Conservation (phyloP, 64 coral and sea anemone species). For the Dendrophyllia cribrosa region DNA sequence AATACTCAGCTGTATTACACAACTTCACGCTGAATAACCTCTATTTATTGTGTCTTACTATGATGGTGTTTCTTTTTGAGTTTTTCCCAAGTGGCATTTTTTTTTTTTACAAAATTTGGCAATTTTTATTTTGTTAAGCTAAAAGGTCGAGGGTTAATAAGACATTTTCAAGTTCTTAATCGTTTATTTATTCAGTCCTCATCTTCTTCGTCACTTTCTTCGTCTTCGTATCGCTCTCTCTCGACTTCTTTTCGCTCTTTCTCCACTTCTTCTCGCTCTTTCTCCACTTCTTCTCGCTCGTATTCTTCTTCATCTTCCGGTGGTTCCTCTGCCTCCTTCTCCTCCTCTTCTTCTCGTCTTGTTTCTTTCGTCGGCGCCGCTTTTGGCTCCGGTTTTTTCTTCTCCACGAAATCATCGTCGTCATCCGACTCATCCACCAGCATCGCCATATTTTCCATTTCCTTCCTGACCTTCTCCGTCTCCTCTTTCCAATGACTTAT, state of each 20-base stretch:
- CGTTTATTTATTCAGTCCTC: too few species aligned
- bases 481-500: constrained; percentile 54
- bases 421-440: constrained; percentile 62
- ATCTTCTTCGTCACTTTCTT: too few species aligned
- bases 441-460: constrained; percentile 84
- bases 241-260: not conserved
- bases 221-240: not conserved
- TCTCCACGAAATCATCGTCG: not conserved
- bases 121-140: too few species aligned
- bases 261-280: not conserved
- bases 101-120: too few species aligned
- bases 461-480: constrained; percentile 36
- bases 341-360: not conserved
- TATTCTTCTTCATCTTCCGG: not conserved
- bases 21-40: too few species aligned
- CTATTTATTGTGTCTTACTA: too few species aligned
- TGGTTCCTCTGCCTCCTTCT: not conserved
- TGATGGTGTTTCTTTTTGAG: too few species aligned
- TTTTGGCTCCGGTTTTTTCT: not conserved
- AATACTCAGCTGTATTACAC: too few species aligned
- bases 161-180: too few species aligned
- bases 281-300: not conserved
- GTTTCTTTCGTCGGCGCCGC: not conserved
- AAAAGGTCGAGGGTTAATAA: too few species aligned
- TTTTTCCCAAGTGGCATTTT: too few species aligned